Evolutionary conservation across 1,140 invertebrate genomes (phyloP).

Genomic region (Episyrphus balteatus): DNA sequence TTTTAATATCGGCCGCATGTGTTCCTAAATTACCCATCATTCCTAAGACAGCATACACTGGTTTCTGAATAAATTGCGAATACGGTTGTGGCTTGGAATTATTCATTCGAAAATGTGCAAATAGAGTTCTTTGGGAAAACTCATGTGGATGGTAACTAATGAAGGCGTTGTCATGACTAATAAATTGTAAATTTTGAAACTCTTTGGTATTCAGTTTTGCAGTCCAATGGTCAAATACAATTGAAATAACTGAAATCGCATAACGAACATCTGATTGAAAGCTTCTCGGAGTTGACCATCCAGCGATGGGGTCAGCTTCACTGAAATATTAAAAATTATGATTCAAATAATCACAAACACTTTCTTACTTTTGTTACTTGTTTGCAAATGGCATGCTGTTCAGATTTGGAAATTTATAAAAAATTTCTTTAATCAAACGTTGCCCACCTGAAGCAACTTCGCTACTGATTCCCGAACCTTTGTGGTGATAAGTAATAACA

Average conservation of each 20-base stretch:
- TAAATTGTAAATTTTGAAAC: conserved; percentile 25
- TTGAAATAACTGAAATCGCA: conserved; percentile 34
- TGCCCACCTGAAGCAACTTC: conserved; percentile 32
- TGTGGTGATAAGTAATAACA: conserved; percentile 39
- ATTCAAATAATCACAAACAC: not conserved
- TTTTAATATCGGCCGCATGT: conserved; percentile 21
- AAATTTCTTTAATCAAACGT: conserved; percentile 27
- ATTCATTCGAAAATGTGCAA: conserved; percentile 43
- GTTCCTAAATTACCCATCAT: conserved; percentile 37
- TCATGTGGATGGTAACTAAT: conserved; percentile 40
- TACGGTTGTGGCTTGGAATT: conserved; percentile 32
- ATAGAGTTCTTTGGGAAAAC: conserved; percentile 38
- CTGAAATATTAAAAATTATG: conserved; percentile 15
- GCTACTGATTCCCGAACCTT: conserved; percentile 33
- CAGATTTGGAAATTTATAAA: conserved; percentile 31
- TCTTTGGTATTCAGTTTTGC: conserved; percentile 17
- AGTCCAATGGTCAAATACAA: conserved; percentile 35
- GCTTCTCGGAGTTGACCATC: conserved; percentile 36
- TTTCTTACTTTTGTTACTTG: conserved; percentile 24
- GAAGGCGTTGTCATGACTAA: conserved; percentile 43
- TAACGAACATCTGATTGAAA: conserved; percentile 40
- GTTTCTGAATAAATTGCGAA: conserved; percentile 41
- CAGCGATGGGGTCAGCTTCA: conserved; percentile 40
- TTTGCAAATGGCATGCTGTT: conserved; percentile 35
- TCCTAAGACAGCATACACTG: conserved; percentile 38